Evolutionary conservation across 2,888 invertebrate species (phyloP).

Genomic region (Allygus modestus): DNA sequence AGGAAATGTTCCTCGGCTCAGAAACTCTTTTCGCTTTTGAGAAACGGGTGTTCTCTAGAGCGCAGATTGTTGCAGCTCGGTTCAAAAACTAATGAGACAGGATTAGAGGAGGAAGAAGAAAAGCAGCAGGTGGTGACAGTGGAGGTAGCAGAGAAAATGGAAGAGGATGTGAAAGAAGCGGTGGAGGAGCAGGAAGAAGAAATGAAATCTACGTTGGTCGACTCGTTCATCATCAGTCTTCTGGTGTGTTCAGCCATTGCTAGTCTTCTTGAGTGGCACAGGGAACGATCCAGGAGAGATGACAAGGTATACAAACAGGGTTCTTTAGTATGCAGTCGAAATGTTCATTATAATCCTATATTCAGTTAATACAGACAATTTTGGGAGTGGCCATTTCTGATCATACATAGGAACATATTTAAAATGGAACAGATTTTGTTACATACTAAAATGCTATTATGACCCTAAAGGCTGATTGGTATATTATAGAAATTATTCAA

Average conservation of each 20-base stretch:
- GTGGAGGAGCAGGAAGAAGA: conserved; percentile 44
- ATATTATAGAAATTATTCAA: too few relatives aligned
- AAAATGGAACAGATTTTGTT: too few relatives aligned
- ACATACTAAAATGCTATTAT: too few relatives aligned
- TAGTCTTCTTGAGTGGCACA: conserved; percentile 42
- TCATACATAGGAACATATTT: neutral
- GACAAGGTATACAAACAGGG: conserved; percentile 12
- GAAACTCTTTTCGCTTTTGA: conserved; percentile 11
- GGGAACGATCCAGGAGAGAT: neutral
- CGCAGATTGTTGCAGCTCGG: neutral
- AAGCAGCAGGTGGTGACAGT: neutral
- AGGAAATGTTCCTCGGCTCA: conserved; percentile 12
- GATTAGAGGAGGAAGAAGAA: conserved; percentile 3
- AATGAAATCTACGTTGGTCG: conserved; percentile 38
- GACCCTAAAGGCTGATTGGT: too few relatives aligned
- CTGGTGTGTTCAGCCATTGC: conserved; percentile 39
- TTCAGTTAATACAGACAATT: neutral
- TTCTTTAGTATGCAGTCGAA: neutral
- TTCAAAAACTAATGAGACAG: conserved; percentile 6
- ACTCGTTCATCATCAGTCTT: conserved; percentile 48
- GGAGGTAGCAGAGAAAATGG: conserved; percentile 3
- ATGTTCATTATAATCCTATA: neutral
- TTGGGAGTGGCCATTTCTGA: neutral
- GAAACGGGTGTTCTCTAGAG: conserved; percentile 41
- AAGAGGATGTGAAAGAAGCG: neutral